These are phyloP conservation scores for Sarcophaga caerulescens DNA, from an alignment of 2,888 invertebrate species.

Conservation along the genomic window DNA sequence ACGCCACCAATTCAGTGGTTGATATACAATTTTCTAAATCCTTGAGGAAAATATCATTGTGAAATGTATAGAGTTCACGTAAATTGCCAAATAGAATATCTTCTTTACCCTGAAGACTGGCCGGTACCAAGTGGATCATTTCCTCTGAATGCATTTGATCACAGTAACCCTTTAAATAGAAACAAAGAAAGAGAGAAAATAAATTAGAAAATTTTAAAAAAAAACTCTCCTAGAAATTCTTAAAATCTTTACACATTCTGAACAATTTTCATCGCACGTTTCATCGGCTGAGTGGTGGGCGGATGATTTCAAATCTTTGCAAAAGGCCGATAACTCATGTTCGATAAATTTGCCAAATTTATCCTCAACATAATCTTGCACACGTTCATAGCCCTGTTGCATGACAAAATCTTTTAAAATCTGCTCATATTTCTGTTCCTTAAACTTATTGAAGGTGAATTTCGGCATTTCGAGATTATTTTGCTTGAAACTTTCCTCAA, in stretches of 20 bases:
- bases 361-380: conserved; percentile 76
- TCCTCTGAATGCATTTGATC: conserved; percentile 91
- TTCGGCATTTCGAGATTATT: conserved; percentile 71
- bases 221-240: background rate
- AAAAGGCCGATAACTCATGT: conserved; percentile 63
- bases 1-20: conserved; percentile 94
- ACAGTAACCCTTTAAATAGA: conserved; percentile 89
- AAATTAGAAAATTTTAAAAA: background rate
- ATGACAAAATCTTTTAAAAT: conserved; percentile 76
- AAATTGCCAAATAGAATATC: conserved; percentile 96
- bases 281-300: background rate
- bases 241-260: conserved; percentile 60
- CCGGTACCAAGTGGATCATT: conserved; percentile 89
- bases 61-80: conserved; percentile 95
- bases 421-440: conserved; percentile 77
- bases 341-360: conserved; percentile 78
- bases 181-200: conserved; percentile 3
- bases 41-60: conserved; percentile 92
- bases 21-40: conserved; percentile 95
- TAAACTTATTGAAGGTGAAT: conserved; percentile 72
- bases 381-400: conserved; percentile 74
- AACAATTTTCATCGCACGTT: conserved; percentile 43
- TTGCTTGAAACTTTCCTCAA: conserved; percentile 74
- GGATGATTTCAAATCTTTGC: conserved; percentile 34
- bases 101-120: conserved; percentile 89